phyloP scores from a whole-genome alignment of 2,113 vertebrate species.

The Pelecanoides urinatrix region DNA sequence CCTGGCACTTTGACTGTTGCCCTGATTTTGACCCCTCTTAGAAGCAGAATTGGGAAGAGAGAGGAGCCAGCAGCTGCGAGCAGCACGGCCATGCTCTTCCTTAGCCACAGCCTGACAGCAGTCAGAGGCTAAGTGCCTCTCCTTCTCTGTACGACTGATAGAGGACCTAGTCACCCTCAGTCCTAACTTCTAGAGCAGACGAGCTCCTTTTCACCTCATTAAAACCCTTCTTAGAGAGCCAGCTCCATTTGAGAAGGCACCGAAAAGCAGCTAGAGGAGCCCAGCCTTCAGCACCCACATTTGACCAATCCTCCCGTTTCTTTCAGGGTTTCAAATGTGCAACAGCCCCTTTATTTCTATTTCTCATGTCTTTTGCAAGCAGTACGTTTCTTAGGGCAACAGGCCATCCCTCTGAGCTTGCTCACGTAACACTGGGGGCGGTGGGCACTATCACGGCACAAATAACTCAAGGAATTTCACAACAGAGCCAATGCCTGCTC shows the following conservation, averaged over 20 bases:
- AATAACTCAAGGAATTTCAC: background rate
- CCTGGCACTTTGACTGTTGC: background rate
- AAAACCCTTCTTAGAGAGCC: background rate
- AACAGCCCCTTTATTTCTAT: background rate
- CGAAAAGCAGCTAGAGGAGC: background rate
- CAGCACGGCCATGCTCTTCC: background rate
- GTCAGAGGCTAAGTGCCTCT: background rate
- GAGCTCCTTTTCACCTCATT: background rate
- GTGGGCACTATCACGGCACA: background rate
- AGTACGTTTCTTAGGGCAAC: background rate
- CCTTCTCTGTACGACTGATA: background rate
- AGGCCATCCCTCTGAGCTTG: background rate
- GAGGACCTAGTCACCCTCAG: background rate
- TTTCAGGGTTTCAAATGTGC: background rate
- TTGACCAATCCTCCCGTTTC: background rate
- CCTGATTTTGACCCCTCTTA: slow-evolving; percentile 10
- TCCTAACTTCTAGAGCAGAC: background rate
- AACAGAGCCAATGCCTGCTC: background rate
- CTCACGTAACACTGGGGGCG: background rate
- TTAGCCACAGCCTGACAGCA: background rate
- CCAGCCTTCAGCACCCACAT: background rate
- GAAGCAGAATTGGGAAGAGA: background rate
- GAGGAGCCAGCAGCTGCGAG: background rate
- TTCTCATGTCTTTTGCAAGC: background rate
- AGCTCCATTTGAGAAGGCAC: background rate